These are phyloP conservation scores for Apis laboriosa DNA, from an alignment of 1,140 invertebrate species.

Conservation along the genomic window DNA sequence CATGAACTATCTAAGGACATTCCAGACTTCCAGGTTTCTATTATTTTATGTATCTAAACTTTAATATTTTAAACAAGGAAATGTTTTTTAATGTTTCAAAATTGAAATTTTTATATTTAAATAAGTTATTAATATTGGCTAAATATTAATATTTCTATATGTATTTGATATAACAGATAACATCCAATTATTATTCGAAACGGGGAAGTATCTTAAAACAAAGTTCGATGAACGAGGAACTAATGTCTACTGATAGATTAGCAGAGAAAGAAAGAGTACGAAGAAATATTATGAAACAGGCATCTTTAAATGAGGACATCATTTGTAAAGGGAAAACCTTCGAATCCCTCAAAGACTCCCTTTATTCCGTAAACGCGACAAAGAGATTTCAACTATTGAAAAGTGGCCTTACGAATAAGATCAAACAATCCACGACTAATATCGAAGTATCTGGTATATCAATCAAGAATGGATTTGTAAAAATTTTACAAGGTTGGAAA, in stretches of 20 bases:
- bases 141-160: background rate
- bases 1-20: slow-evolving; percentile 71
- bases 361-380: slow-evolving; percentile 87
- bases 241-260: slow-evolving; percentile 91
- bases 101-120: too few species aligned
- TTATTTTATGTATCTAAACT: background rate
- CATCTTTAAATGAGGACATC: slow-evolving; percentile 92
- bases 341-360: slow-evolving; percentile 87
- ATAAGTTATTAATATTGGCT: too few species aligned
- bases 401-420: slow-evolving; percentile 89
- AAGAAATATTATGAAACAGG: slow-evolving; percentile 93
- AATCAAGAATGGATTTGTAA: slow-evolving; percentile 85
- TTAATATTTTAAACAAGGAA: too few species aligned
- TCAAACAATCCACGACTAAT: slow-evolving; percentile 89
- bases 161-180: background rate
- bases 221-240: slow-evolving; percentile 93
- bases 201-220: slow-evolving; percentile 89
- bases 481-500: slow-evolving; percentile 89
- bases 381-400: slow-evolving; percentile 92
- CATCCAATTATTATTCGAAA: slow-evolving; percentile 63
- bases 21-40: slow-evolving; percentile 69
- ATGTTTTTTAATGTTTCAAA: too few species aligned
- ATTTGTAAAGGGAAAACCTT: slow-evolving; percentile 88
- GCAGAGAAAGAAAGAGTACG: slow-evolving; percentile 91
- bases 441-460: slow-evolving; percentile 88